Evolutionary conservation across 2,888 invertebrate genomes (phyloP).

Genomic region (Meiosimyza platycephala): DNA sequence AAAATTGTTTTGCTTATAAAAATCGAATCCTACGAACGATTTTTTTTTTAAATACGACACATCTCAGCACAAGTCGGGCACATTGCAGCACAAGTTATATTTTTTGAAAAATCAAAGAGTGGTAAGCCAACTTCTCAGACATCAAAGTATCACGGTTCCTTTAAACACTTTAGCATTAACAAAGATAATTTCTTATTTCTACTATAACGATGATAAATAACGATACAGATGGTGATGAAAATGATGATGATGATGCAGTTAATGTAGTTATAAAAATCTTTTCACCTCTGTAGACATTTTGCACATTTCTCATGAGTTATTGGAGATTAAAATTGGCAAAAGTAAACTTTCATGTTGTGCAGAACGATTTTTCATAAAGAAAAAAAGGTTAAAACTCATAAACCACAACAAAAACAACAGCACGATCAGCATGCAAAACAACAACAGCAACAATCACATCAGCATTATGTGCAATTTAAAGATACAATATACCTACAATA

Average conservation of each 20-base stretch:
- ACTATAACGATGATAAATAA: too few species aligned
- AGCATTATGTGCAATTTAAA: neutral
- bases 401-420: neutral
- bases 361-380: neutral
- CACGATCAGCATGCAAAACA: neutral
- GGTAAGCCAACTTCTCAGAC: too few species aligned
- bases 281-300: slow-evolving; percentile 1
- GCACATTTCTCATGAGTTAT: slow-evolving; percentile 16
- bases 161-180: too few species aligned
- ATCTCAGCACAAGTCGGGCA: too few species aligned
- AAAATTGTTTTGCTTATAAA: too few species aligned
- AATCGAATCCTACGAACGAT: too few species aligned
- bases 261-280: neutral
- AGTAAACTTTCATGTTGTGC: slow-evolving; percentile 14
- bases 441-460: slow-evolving; percentile 2
- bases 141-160: too few species aligned
- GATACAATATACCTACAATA: neutral
- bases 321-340: slow-evolving; percentile 11
- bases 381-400: neutral
- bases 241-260: neutral
- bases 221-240: neutral
- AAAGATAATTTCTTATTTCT: too few species aligned
- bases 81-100: too few species aligned
- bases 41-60: too few species aligned
- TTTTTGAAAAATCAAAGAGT: too few species aligned